Evolutionary conservation across 2,888 invertebrate species (phyloP).

Genomic region (Enchytraeus crypticus): DNA sequence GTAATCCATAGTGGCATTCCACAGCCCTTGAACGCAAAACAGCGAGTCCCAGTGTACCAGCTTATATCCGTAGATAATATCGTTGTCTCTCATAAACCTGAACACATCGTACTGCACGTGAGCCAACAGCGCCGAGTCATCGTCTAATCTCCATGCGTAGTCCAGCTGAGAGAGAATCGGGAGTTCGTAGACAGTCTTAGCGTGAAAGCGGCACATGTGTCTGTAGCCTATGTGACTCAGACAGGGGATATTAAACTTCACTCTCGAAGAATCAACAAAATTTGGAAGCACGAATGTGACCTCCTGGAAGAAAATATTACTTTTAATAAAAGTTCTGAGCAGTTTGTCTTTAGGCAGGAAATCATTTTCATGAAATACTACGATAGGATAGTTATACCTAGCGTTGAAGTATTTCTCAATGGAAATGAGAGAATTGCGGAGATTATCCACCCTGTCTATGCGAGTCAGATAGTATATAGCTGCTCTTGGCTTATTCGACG

Average conservation of each 20-base stretch:
- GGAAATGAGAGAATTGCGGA: constrained; percentile 7
- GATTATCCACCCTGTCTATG: background rate
- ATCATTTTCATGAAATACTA: constrained; percentile 27
- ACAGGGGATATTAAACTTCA: constrained; percentile 13
- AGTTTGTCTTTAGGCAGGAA: background rate
- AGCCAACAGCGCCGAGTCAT: constrained; percentile 21
- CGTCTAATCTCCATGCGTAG: constrained; percentile 28
- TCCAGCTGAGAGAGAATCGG: constrained; percentile 21
- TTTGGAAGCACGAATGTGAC: constrained; percentile 17
- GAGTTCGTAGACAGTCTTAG: constrained; percentile 21
- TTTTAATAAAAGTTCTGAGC: constrained; percentile 6
- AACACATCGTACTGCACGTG: constrained; percentile 25
- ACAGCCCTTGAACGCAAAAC: constrained; percentile 18
- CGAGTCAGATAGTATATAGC: constrained; percentile 21
- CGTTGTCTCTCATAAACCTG: constrained; percentile 14
- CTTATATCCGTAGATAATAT: constrained; percentile 22
- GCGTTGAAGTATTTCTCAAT: constrained; percentile 22
- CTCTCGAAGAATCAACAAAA: constrained; percentile 10
- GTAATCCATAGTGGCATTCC: constrained; percentile 19
- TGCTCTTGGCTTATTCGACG: constrained; percentile 19
- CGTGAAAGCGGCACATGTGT: constrained; percentile 29
- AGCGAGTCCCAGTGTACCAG: constrained; percentile 13
- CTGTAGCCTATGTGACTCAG: constrained; percentile 20
- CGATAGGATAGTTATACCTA: constrained; percentile 22
- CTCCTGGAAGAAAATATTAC: constrained; percentile 21